Evolutionary conservation across 2,113 vertebrate species (phyloP).

Genomic region (Malaclemys terrapin): DNA sequence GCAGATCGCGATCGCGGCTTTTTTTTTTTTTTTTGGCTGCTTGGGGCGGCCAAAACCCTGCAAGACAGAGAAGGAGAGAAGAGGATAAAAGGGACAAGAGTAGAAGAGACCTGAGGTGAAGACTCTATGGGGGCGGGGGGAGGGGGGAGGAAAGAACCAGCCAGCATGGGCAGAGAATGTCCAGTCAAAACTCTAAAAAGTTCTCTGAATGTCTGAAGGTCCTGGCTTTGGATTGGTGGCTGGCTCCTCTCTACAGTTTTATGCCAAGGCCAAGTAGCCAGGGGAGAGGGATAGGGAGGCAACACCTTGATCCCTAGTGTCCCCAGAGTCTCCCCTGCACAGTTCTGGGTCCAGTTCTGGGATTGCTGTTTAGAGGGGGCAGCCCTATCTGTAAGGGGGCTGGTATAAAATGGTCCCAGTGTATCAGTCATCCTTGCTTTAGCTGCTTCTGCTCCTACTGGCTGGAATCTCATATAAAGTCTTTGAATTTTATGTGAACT

Average conservation of each 20-base stretch:
- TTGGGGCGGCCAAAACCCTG: not conserved
- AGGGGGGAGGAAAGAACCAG: not conserved
- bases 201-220: not conserved
- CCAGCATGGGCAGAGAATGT: not conserved
- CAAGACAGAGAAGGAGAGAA: not conserved
- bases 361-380: not conserved
- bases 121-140: not conserved
- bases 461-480: too few relatives aligned
- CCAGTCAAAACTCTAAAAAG: not conserved
- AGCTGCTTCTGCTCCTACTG: not conserved
- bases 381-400: not conserved
- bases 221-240: not conserved
- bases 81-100: not conserved
- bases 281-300: too few relatives aligned
- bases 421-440: not conserved
- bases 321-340: not conserved
- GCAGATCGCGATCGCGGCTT: too few relatives aligned
- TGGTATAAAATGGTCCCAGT: too few relatives aligned
- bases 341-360: not conserved
- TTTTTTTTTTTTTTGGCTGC: too few relatives aligned
- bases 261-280: not conserved
- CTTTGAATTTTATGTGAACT: not conserved
- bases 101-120: not conserved
- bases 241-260: not conserved
- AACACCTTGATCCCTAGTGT: not conserved